Conservation (phyloP, 2,888 invertebrate species). For the Chloroclysta siterata region DNA sequence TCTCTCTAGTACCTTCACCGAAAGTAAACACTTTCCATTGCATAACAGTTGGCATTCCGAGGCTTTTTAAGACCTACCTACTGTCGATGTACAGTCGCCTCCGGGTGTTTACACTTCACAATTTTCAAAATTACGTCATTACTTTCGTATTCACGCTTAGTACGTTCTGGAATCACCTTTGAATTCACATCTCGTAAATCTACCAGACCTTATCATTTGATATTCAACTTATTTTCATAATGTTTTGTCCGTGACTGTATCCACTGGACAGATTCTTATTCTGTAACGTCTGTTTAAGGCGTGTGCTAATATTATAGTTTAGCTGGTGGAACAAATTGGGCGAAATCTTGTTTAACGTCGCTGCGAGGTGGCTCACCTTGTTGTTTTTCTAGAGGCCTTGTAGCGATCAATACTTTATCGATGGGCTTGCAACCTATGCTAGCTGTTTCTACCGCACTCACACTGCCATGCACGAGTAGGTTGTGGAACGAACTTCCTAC, state of each 20-base stretch:
- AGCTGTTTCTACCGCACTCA: too few relatives aligned
- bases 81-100: slow-evolving; percentile 8
- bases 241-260: neutral
- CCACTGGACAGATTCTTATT: neutral
- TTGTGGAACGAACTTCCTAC: too few relatives aligned
- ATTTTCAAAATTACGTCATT: too few relatives aligned
- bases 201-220: too few relatives aligned
- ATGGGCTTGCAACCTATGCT: neutral
- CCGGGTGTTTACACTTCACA: neutral
- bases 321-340: slow-evolving; percentile 32
- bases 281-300: slow-evolving; percentile 25
- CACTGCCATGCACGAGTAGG: too few relatives aligned
- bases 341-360: slow-evolving; percentile 36
- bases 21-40: slow-evolving; percentile 45
- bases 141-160: too few relatives aligned
- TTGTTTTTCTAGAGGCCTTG: slow-evolving; percentile 40
- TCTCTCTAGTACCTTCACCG: slow-evolving; percentile 38
- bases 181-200: too few relatives aligned
- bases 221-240: neutral
- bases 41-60: slow-evolving; percentile 34
- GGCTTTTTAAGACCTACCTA: slow-evolving; percentile 29
- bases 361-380: slow-evolving; percentile 44
- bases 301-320: slow-evolving; percentile 33
- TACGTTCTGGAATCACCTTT: too few relatives aligned
- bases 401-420: neutral